These are phyloP conservation scores for Myrmecophaga tridactyla DNA, from an alignment of 2,113 vertebrate genomes.

Conservation along the genomic window DNA sequence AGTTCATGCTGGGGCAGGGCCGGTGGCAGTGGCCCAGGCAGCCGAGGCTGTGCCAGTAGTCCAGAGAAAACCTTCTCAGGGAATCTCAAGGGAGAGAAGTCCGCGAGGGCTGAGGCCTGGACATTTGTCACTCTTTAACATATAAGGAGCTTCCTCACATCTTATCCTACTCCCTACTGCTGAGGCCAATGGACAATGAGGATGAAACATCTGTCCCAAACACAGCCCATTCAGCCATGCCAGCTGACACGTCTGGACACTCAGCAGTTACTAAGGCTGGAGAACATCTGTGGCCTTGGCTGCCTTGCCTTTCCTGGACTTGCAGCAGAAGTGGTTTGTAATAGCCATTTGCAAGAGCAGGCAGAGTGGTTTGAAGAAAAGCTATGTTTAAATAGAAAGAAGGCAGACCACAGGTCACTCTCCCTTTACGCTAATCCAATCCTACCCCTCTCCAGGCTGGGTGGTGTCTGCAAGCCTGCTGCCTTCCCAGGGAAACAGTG, in stretches of 20 bases:
- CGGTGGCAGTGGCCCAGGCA: accelerated
- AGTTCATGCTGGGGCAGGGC: neutral
- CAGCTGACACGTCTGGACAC: neutral
- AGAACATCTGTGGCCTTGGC: constrained; percentile 8
- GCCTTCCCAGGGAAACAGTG: neutral
- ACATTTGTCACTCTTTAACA: neutral
- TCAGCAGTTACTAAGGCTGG: neutral
- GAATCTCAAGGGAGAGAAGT: neutral
- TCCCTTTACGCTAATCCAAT: neutral
- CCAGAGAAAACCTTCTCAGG: neutral
- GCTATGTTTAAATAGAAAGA: neutral
- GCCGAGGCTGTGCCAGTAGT: neutral
- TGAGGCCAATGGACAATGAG: neutral
- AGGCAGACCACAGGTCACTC: neutral
- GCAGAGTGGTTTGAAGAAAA: constrained; percentile 32
- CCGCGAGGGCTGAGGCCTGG: neutral
- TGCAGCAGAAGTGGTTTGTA: neutral
- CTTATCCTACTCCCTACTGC: too few species aligned
- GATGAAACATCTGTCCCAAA: neutral
- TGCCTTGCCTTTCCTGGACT: neutral
- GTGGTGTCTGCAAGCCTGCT: neutral
- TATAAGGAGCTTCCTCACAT: neutral
- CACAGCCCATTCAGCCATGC: neutral
- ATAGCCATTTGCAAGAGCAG: constrained; percentile 33
- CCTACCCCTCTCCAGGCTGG: neutral